Percentiles rank a stretch among this genome's conserved stretches.
Conservation (phyloP, 2,888 invertebrate species). For the Mesochorus sp. region DNA sequence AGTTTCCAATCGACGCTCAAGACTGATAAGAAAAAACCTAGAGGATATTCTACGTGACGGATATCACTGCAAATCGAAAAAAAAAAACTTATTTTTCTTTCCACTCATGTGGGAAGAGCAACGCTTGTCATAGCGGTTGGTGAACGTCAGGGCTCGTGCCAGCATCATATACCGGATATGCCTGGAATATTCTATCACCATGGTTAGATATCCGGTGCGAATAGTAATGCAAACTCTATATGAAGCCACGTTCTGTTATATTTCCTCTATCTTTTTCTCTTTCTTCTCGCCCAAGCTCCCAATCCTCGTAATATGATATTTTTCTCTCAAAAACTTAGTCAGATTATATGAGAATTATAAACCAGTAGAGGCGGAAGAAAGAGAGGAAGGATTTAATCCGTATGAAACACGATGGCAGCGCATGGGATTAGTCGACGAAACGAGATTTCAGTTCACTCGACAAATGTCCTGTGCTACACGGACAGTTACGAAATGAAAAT, state of each 20-base stretch:
- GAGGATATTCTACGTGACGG: not conserved
- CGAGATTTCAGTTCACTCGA: slow-evolving; percentile 67
- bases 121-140: slow-evolving; percentile 33
- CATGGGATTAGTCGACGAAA: slow-evolving; percentile 71
- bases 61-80: not conserved
- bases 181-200: slow-evolving; percentile 36
- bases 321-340: slow-evolving; percentile 68
- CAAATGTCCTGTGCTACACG: slow-evolving; percentile 61
- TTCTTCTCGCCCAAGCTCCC: slow-evolving; percentile 10
- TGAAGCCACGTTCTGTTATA: slow-evolving; percentile 36
- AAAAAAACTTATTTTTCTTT: slow-evolving; percentile 9
- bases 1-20: not conserved
- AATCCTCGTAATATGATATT: slow-evolving; percentile 66
- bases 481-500: slow-evolving; percentile 31
- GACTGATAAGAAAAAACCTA: slow-evolving; percentile 13
- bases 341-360: slow-evolving; percentile 75
- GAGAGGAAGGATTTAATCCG: slow-evolving; percentile 71
- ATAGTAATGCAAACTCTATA: slow-evolving; percentile 49
- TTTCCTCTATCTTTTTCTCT: slow-evolving; percentile 16
- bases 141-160: slow-evolving; percentile 29
- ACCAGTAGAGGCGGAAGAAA: slow-evolving; percentile 47
- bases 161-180: slow-evolving; percentile 20
- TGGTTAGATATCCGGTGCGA: slow-evolving; percentile 29
- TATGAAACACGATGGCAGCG: slow-evolving; percentile 73
- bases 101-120: slow-evolving; percentile 47